phyloP scores from a whole-genome alignment of 2,797 vertebrate species.

The Typhlichthys subterraneus region DNA sequence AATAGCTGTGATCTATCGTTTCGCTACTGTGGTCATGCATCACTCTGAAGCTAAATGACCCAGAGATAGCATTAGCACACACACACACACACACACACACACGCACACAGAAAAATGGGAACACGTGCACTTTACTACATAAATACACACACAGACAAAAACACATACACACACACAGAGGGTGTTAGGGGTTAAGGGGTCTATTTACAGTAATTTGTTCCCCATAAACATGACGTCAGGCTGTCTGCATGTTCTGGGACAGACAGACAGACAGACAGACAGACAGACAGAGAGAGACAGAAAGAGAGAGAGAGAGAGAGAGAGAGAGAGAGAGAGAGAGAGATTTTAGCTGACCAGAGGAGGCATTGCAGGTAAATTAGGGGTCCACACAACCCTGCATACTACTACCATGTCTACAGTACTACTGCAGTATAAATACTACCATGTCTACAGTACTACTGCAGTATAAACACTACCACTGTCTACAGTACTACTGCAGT shows the following conservation, averaged over 20 bases:
- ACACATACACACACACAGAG: not conserved
- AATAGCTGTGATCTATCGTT: too few relatives aligned
- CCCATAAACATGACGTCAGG: conserved; percentile 18
- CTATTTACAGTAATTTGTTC: too few relatives aligned
- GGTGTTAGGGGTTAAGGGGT: too few relatives aligned
- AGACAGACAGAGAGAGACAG: conserved; percentile 11
- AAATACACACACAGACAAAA: not conserved
- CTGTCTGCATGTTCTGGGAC: conserved; percentile 58
- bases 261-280: conserved; percentile 23
- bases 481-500: too few relatives aligned
- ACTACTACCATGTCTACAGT: too few relatives aligned
- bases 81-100: not conserved
- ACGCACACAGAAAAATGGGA: not conserved
- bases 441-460: too few relatives aligned
- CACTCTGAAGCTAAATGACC: conserved; percentile 78
- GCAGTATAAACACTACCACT: too few relatives aligned
- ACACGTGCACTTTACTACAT: not conserved
- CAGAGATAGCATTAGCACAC: conserved; percentile 76
- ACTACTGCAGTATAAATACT: too few relatives aligned
- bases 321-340: conserved; percentile 61
- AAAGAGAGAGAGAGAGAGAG: conserved; percentile 45
- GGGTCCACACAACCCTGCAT: too few relatives aligned
- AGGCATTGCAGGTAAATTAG: too few relatives aligned
- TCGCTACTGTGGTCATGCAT: conserved; percentile 57
- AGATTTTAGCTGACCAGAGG: too few relatives aligned